A percentile compares a stretch with the other conserved stretches of the same genome.
Conservation (phyloP, 2,888 invertebrate genomes). For the Phyto melanocephala region DNA sequence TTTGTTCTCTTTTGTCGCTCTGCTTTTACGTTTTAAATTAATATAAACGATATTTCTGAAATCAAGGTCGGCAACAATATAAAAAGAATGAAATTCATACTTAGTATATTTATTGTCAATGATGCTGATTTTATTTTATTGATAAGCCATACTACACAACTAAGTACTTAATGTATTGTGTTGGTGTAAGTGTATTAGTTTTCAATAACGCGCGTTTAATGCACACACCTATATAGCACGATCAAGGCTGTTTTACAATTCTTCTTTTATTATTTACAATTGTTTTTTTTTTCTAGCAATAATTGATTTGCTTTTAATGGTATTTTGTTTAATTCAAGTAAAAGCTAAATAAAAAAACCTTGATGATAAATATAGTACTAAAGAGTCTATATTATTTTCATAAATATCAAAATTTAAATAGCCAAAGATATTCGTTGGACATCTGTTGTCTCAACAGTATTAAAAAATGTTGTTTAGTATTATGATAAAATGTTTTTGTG, state of each 20-base stretch:
- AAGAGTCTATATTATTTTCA: not conserved
- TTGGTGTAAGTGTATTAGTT: not conserved
- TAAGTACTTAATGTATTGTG: not conserved
- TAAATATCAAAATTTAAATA: not conserved
- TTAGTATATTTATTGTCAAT: not conserved
- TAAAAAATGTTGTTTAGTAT: too few relatives aligned
- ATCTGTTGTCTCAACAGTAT: too few relatives aligned
- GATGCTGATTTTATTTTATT: not conserved
- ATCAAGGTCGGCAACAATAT: not conserved
- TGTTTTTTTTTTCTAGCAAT: slow-evolving; percentile 37
- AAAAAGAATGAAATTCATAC: not conserved
- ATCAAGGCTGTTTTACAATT: not conserved
- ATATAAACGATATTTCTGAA: not conserved
- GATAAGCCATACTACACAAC: not conserved
- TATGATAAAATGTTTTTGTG: too few relatives aligned
- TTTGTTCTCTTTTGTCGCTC: not conserved
- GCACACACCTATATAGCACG: not conserved
- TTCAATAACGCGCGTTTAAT: not conserved
- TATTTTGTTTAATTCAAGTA: slow-evolving; percentile 6
- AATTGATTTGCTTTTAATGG: slow-evolving; percentile 56
- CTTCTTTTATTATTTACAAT: not conserved
- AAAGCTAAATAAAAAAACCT: not conserved
- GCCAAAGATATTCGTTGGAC: not conserved
- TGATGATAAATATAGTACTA: not conserved
- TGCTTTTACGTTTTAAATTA: not conserved